Evolutionary conservation across 1,140 invertebrate species (phyloP).

Genomic region (Patella vulgata): DNA sequence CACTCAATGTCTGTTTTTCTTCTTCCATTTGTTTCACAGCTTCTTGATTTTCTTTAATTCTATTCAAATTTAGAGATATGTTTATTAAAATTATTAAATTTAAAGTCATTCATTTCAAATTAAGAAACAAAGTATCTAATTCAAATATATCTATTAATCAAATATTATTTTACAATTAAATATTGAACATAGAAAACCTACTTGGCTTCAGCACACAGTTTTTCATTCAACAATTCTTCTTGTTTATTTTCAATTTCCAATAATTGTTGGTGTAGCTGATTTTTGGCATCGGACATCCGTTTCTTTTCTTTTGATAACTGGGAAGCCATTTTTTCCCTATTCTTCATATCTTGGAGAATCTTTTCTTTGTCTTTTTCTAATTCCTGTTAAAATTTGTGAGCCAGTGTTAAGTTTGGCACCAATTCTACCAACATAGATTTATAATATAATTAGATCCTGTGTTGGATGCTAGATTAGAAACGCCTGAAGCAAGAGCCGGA

Average conservation of each 20-base stretch:
- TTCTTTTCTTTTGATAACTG: constrained; percentile 43
- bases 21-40: constrained; percentile 44
- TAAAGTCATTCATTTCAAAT: neutral
- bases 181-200: constrained; percentile 18
- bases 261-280: constrained; percentile 37
- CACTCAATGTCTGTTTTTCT: constrained; percentile 52
- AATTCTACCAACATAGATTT: too few species aligned
- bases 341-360: constrained; percentile 33
- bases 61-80: too few species aligned
- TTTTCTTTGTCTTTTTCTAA: constrained; percentile 39
- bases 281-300: constrained; percentile 36
- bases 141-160: neutral
- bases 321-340: constrained; percentile 33
- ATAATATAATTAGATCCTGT: too few species aligned
- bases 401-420: too few species aligned
- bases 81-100: too few species aligned
- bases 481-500: too few species aligned
- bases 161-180: neutral
- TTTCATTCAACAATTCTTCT: constrained; percentile 42
- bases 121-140: neutral
- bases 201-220: constrained; percentile 49
- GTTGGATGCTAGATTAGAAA: too few species aligned
- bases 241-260: constrained; percentile 51
- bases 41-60: constrained; percentile 51
- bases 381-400: too few species aligned